Percentiles rank a stretch among this genome's conserved stretches.
These are phyloP conservation scores for Folsomia candida DNA, from an alignment of 2,888 invertebrate genomes.

Conservation along the genomic window DNA sequence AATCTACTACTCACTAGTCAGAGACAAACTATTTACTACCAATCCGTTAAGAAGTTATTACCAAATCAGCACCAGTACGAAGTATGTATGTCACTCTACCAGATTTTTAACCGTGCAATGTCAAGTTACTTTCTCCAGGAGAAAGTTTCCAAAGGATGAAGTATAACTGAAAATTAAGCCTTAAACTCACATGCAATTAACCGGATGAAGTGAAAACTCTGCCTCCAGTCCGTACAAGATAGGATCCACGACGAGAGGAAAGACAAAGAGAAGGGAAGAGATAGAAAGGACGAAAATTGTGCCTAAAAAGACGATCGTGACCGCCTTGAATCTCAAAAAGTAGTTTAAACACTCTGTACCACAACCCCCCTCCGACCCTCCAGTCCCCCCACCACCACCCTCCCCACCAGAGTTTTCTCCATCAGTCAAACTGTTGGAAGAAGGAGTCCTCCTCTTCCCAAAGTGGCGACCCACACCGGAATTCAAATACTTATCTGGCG, in stretches of 20 bases:
- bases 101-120: too few species aligned
- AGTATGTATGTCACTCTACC: too few species aligned
- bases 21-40: too few species aligned
- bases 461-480: slow-evolving; percentile 10
- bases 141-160: slow-evolving; percentile 11
- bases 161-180: too few species aligned
- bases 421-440: neutral
- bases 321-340: slow-evolving; percentile 62
- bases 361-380: neutral
- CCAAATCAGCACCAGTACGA: too few species aligned
- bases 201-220: slow-evolving; percentile 41
- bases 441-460: neutral
- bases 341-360: too few species aligned
- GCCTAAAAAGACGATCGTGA: slow-evolving; percentile 68
- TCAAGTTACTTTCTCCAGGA: too few species aligned
- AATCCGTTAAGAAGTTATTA: too few species aligned
- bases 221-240: slow-evolving; percentile 47
- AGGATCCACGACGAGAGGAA: slow-evolving; percentile 70
- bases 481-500: neutral
- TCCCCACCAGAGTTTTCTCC: too few species aligned
- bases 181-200: slow-evolving; percentile 46
- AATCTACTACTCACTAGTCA: too few species aligned
- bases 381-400: neutral
- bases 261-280: slow-evolving; percentile 69
- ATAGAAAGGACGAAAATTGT: slow-evolving; percentile 70